Evolutionary conservation across 2,888 invertebrate genomes (phyloP).

Genomic region (Cremastobaeus sp.): DNA sequence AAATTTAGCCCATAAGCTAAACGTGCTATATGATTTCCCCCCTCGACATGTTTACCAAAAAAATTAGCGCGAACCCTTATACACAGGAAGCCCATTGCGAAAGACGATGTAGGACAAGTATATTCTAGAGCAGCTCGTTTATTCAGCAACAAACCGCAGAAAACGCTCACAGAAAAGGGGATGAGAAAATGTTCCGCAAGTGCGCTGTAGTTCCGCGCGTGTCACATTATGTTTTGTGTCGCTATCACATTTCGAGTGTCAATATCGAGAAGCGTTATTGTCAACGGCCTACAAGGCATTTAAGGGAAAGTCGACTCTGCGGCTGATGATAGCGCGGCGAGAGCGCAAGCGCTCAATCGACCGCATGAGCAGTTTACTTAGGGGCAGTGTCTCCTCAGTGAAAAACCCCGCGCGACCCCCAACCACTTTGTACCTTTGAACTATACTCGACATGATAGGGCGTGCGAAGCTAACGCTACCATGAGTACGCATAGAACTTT

Average conservation of each 20-base stretch:
- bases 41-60: constrained; percentile 18
- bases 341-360: constrained; percentile 61
- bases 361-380: constrained; percentile 56
- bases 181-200: constrained; percentile 7
- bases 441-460: constrained; percentile 48
- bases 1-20: no score
- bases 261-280: constrained; percentile 47
- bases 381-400: constrained; percentile 52
- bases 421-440: constrained; percentile 46
- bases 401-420: constrained; percentile 25
- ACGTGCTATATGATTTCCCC: no score
- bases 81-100: constrained; percentile 48
- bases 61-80: constrained; percentile 35
- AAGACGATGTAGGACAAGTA: constrained; percentile 62
- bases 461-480: constrained; percentile 47
- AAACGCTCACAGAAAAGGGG: constrained; percentile 48
- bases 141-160: constrained; percentile 70
- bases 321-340: constrained; percentile 37
- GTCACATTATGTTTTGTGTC: neutral
- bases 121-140: constrained; percentile 46
- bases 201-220: neutral
- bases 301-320: constrained; percentile 50
- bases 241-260: constrained; percentile 46
- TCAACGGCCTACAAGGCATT: constrained; percentile 39
- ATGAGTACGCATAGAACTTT: constrained; percentile 39